phyloP scores from a whole-genome alignment of 2,888 invertebrate genomes.

The Protodeltote pygarga region DNA sequence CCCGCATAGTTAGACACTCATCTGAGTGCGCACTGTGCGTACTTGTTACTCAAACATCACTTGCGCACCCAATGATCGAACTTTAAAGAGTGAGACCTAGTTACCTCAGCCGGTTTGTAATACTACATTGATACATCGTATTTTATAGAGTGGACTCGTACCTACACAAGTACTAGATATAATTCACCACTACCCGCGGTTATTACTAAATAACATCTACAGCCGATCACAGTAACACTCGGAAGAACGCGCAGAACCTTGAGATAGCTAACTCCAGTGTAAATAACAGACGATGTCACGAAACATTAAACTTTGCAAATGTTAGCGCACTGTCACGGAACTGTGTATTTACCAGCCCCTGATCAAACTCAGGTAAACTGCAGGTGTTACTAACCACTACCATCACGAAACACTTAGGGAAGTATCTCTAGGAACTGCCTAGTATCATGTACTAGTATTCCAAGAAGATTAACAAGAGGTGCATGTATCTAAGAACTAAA shows the following conservation, averaged over 20 bases:
- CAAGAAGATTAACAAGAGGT: conserved; percentile 3
- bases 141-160: neutral
- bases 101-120: too few relatives aligned
- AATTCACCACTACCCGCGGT: neutral
- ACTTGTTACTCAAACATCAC: too few relatives aligned
- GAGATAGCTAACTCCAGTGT: conserved; percentile 59
- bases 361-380: neutral
- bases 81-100: too few relatives aligned
- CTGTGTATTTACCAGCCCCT: conserved; percentile 18
- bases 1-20: too few relatives aligned
- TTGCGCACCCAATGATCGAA: too few relatives aligned
- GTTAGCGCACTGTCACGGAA: conserved; percentile 19
- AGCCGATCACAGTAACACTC: conserved; percentile 1
- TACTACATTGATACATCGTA: too few relatives aligned
- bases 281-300: conserved; percentile 50
- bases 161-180: neutral
- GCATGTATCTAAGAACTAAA: conserved; percentile 1
- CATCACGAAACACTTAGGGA: too few relatives aligned
- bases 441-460: too few relatives aligned
- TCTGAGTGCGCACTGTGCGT: too few relatives aligned
- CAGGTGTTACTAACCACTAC: neutral
- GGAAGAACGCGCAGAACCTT: conserved; percentile 33
- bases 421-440: too few relatives aligned
- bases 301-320: conserved; percentile 26
- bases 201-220: conserved; percentile 3